Conservation (phyloP, 2,113 vertebrate species). For the Festucalex cinctus region DNA sequence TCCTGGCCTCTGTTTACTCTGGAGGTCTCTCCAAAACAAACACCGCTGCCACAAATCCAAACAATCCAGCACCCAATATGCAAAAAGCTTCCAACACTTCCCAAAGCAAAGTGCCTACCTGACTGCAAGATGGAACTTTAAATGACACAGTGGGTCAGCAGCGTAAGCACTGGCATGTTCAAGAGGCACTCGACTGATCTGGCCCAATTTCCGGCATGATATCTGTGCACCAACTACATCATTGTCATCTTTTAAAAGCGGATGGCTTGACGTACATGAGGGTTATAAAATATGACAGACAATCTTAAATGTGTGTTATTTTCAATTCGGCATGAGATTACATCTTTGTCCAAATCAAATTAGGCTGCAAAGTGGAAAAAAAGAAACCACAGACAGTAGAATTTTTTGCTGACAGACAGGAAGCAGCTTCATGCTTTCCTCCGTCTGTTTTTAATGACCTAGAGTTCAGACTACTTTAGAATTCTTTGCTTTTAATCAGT, state of each 20-base stretch:
- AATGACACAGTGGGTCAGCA: constrained; percentile 41
- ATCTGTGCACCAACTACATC: constrained; percentile 40
- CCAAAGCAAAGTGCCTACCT: constrained; percentile 13
- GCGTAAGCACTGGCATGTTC: constrained; percentile 13
- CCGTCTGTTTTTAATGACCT: constrained; percentile 26
- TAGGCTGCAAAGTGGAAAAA: constrained; percentile 27
- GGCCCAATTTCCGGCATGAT: constrained; percentile 47
- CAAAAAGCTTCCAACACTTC: constrained; percentile 25
- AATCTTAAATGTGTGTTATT: constrained; percentile 52
- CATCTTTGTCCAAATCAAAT: constrained; percentile 57
- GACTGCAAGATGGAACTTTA: constrained; percentile 11
- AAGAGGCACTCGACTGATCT: constrained; percentile 32
- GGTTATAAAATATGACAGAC: constrained; percentile 47
- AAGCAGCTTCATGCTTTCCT: constrained; percentile 21
- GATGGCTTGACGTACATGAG: constrained; percentile 23
- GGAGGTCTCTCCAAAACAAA: constrained; percentile 34
- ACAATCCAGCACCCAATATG: constrained; percentile 31
- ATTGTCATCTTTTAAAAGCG: constrained; percentile 41
- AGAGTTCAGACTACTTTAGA: constrained; percentile 8
- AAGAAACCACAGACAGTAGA: constrained; percentile 25
- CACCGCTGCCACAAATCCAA: constrained; percentile 33
- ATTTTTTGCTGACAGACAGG: constrained; percentile 48
- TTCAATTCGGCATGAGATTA: constrained; percentile 50
- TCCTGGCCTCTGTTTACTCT: constrained; percentile 22
- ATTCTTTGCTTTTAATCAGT: constrained; percentile 13